phyloP scores from a whole-genome alignment of 2,113 vertebrate species.

The Azemiops feae region DNA sequence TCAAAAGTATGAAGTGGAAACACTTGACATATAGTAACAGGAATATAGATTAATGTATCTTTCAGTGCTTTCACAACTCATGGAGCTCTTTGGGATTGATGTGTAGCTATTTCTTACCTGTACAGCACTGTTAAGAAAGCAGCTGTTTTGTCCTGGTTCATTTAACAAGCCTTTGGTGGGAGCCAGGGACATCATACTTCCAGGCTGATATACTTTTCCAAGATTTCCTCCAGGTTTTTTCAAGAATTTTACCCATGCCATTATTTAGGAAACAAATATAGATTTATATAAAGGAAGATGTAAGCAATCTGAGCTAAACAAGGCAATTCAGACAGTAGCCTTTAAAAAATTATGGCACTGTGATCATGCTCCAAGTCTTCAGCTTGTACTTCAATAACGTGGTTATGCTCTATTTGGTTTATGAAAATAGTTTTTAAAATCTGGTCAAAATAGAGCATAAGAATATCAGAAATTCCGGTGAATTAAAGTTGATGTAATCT shows the following conservation, averaged over 20 bases:
- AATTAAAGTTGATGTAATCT: conserved; percentile 34
- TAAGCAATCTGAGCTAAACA: conserved; percentile 43
- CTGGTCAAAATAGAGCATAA: background rate
- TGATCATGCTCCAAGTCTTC: background rate
- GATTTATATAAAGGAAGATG: conserved; percentile 21
- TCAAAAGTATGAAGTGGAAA: background rate
- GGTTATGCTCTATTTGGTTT: conserved; percentile 14
- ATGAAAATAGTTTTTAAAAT: conserved; percentile 5
- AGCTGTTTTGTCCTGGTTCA: conserved; percentile 96
- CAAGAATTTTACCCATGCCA: conserved; percentile 96
- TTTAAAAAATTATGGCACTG: conserved; percentile 21
- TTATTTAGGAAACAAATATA: conserved; percentile 62
- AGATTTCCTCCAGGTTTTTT: conserved; percentile 88
- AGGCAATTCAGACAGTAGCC: conserved; percentile 41
- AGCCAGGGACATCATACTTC: conserved; percentile 92
- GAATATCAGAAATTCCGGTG: conserved; percentile 1
- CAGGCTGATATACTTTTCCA: conserved; percentile 90
- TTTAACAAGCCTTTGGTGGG: conserved; percentile 95
- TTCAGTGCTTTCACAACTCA: background rate
- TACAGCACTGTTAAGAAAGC: conserved; percentile 98
- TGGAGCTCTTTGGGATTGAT: background rate
- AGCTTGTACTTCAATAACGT: conserved; percentile 18
- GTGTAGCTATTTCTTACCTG: conserved; percentile 78
- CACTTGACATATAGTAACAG: background rate
- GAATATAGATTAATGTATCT: background rate